A percentile compares a stretch with the other conserved stretches of the same genome.
phyloP scores from a whole-genome alignment of 37 sponge, comb jelly and placozoan species.

The Theonella swinhoei region DNA sequence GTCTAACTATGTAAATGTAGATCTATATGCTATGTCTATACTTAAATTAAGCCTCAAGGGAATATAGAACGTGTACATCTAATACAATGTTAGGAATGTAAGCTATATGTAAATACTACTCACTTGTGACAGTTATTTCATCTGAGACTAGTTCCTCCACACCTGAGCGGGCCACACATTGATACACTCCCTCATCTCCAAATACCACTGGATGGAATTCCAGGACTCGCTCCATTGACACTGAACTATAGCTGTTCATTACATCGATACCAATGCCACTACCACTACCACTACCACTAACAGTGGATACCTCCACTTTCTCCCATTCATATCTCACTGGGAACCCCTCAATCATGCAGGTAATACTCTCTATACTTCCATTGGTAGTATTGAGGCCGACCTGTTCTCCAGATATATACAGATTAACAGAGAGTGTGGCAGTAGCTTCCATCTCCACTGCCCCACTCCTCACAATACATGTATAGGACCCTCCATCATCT shows the following conservation, averaged over 20 bases:
- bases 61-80: background rate
- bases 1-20: background rate
- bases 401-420: background rate
- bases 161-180: background rate
- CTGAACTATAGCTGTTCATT: background rate
- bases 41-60: background rate
- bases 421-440: background rate
- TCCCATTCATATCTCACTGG: background rate
- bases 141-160: background rate
- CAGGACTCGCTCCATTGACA: background rate
- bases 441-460: slow-evolving; percentile 11
- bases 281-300: background rate
- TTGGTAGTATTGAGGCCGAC: background rate
- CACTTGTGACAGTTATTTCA: background rate
- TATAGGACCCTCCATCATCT: slow-evolving; percentile 46
- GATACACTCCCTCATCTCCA: slow-evolving; percentile 9
- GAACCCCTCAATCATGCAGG: slow-evolving; percentile 21
- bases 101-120: background rate
- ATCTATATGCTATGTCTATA: background rate
- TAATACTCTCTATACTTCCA: background rate
- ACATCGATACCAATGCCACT: background rate
- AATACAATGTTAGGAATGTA: background rate
- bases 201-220: background rate
- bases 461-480: slow-evolving; percentile 36
- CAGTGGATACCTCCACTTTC: background rate